Base-by-base conservation (phyloP, 1,140 invertebrate species). In the Temnothorax curvispinosus region DNA sequence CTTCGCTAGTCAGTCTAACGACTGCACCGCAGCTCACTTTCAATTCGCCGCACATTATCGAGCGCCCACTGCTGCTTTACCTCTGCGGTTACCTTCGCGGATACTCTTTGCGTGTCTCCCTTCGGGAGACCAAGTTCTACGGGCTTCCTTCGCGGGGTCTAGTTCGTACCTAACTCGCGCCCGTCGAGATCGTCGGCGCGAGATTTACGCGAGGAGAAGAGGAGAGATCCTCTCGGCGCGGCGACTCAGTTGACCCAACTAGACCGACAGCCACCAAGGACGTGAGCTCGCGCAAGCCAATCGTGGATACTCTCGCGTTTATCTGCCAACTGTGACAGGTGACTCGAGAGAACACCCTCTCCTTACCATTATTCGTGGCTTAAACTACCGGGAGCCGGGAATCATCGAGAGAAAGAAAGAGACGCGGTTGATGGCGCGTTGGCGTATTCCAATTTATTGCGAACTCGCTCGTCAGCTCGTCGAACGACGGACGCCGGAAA, bases 371-470 rank as follows among this genome's bases (percentile, higher is more conserved):
- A 82, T 89, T 71, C 64, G 84, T 78, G 21, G 32, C 69, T 88
- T 72, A 62, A 62, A 52, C 52, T 52, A 38, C 54, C 27, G 15
- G 13, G 13, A 56, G 11, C 21, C 27, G n/a, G 56, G 56, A 54
- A 52, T 80, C 77, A 89, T 76, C 41, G 15, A 7, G 58, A 78
- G 62, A 27, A 67, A 60, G 35, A 84, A 74, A 41, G 41, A 74
- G 27, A 65, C 84, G 27, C 32, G 41, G 41, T 18, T 52, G 75
- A 69, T 75, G 85, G 78, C 89, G 89, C 85, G 77, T 87, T 87
- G 91, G 87, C 89, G 91, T 92, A 93, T 93, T 93, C 91, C 92
- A 93, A 93, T 93, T 93, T 93, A 93, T 93, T 92, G 92, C 92
- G 81, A 90, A 86, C 65, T 84, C 87, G 87, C 87, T 92, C 88